Percentiles rank a stretch among this genome's conserved stretches.
phyloP scores from a whole-genome alignment of 2,888 invertebrate species.

The Oithona nana region DNA sequence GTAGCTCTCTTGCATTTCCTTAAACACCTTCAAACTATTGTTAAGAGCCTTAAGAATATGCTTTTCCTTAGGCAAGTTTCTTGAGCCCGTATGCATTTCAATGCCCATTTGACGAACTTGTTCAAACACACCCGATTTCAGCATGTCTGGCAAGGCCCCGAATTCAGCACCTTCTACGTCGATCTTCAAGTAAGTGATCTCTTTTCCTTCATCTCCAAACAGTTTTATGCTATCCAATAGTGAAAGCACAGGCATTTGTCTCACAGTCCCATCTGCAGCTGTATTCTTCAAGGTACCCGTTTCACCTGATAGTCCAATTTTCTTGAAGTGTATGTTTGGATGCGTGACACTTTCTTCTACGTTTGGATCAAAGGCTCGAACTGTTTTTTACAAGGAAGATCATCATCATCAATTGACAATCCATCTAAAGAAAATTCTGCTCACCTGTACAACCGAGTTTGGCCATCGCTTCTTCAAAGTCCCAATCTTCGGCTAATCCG shows the following conservation, averaged over 20 bases:
- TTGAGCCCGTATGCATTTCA: neutral
- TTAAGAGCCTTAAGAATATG: neutral
- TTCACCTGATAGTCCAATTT: neutral
- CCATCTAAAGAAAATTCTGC: too few relatives aligned
- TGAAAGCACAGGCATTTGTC: neutral
- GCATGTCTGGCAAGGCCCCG: neutral
- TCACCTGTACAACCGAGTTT: constrained; percentile 15
- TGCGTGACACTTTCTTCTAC: constrained; percentile 4
- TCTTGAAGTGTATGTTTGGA: neutral
- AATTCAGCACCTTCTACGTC: constrained; percentile 17
- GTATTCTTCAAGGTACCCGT: neutral
- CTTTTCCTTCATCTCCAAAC: neutral
- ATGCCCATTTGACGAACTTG: constrained; percentile 21
- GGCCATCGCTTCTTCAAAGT: constrained; percentile 16
- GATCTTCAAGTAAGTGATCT: constrained; percentile 17
- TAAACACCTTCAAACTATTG: neutral
- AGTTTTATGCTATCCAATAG: neutral
- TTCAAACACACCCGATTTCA: neutral
- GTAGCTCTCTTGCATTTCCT: neutral
- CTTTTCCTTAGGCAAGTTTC: neutral
- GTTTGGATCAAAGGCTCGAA: constrained; percentile 17
- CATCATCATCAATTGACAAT: too few relatives aligned
- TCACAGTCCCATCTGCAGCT: neutral
- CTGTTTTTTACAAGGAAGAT: too few relatives aligned
- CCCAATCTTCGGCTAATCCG: constrained; percentile 17